phyloP scores from a whole-genome alignment of 64 coral and sea anemone species.

The Catalaphyllia jardinei region DNA sequence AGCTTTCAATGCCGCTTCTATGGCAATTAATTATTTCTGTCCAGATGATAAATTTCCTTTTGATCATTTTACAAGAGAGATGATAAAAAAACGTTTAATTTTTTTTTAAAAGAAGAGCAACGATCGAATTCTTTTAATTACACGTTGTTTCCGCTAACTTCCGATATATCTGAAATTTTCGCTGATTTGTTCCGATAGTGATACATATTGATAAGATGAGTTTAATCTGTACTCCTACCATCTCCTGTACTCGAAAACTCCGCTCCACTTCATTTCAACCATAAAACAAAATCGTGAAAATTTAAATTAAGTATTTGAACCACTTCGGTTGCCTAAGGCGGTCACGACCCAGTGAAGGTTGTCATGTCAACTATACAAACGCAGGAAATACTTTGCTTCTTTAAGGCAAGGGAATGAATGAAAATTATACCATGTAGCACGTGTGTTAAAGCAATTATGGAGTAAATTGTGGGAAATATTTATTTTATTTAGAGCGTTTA shows the following conservation, averaged over 20 bases:
- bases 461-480: background rate
- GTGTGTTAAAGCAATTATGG: constrained; percentile 2
- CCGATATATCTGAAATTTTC: background rate
- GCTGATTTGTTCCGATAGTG: background rate
- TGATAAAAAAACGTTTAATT: background rate
- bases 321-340: background rate
- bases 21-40: background rate
- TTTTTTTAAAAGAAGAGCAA: too few relatives aligned
- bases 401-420: background rate
- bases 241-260: background rate
- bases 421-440: background rate
- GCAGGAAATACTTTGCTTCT: background rate
- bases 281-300: too few relatives aligned
- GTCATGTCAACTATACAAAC: background rate
- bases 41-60: background rate
- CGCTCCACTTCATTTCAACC: background rate
- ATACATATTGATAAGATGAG: background rate
- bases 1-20: too few relatives aligned
- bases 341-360: background rate
- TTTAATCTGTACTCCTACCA: background rate
- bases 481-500: background rate
- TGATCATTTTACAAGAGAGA: background rate
- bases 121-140: background rate
- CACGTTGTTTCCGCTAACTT: background rate
- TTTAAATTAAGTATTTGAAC: too few relatives aligned